A percentile compares a stretch with the other conserved stretches of the same genome.
phyloP scores from a whole-genome alignment of 2,113 vertebrate species.

The Clupea harengus region DNA sequence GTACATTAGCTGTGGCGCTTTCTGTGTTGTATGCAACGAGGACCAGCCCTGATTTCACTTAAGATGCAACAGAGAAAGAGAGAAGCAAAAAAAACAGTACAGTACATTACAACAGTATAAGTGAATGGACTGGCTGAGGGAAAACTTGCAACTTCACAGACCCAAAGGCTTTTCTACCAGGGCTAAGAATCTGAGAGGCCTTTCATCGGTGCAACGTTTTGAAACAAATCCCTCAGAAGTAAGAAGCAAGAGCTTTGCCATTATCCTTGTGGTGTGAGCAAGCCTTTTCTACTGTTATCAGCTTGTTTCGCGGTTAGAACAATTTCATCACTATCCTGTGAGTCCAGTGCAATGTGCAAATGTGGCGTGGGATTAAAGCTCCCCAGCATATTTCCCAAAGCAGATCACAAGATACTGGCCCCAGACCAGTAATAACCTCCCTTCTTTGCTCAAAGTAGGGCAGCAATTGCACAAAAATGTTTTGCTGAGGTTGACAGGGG shows the following conservation, averaged over 20 bases:
- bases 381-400: not conserved
- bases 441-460: not conserved
- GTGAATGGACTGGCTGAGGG: not conserved
- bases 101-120: not conserved
- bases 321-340: not conserved
- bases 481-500: not conserved
- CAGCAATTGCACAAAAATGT: not conserved
- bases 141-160: not conserved
- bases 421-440: not conserved
- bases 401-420: constrained; percentile 14
- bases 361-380: not conserved
- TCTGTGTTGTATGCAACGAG: not conserved
- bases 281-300: not conserved
- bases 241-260: not conserved
- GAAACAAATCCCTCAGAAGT: constrained; percentile 9
- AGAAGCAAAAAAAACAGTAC: not conserved
- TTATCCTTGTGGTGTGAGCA: not conserved
- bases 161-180: not conserved
- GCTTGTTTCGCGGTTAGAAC: not conserved
- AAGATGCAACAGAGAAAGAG: not conserved
- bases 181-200: not conserved
- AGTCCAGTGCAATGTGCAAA: not conserved
- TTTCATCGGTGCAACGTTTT: constrained; percentile 13
- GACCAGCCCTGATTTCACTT: not conserved
- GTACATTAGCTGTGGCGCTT: not conserved